Percentiles rank a stretch among this genome's conserved stretches.
phyloP scores from a whole-genome alignment of 2,797 vertebrate genomes.

The Sebastes steindachneri region DNA sequence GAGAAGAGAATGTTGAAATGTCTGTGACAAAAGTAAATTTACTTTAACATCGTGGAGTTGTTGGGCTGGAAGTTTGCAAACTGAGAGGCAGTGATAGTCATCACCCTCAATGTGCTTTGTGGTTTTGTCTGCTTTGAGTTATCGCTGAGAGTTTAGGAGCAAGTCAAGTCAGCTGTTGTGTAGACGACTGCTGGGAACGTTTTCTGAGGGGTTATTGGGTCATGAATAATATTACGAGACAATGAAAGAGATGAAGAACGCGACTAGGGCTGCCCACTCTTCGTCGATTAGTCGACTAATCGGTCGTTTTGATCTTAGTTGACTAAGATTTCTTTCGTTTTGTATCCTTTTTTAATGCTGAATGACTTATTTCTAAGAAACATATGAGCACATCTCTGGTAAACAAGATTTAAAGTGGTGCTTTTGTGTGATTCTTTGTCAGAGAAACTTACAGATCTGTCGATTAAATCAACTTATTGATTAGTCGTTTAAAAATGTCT shows the following conservation, averaged over 20 bases:
- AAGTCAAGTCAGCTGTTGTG: conserved; percentile 34
- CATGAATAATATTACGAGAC: conserved; percentile 10
- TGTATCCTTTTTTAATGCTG: no score
- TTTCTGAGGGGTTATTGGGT: not conserved
- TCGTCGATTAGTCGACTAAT: no score
- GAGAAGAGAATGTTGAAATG: not conserved
- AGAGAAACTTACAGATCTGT: no score
- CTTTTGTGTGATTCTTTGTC: no score
- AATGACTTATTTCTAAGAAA: no score
- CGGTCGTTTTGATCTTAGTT: no score
- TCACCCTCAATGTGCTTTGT: conserved; percentile 13
- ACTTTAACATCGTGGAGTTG: not conserved
- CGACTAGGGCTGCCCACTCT: no score
- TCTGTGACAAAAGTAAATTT: conserved; percentile 5
- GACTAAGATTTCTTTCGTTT: no score
- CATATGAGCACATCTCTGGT: no score
- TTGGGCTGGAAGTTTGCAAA: conserved; percentile 22
- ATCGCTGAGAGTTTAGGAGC: conserved; percentile 34
- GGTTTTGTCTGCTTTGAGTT: conserved; percentile 60
- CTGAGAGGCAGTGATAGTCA: conserved; percentile 35
- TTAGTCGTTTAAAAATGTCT: no score
- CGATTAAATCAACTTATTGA: no score
- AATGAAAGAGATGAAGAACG: not conserved
- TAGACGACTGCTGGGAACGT: conserved; percentile 21
- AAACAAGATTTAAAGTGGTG: no score